These are phyloP conservation scores for Camponotus fellah DNA, from an alignment of 2,888 invertebrate genomes.

Conservation along the genomic window DNA sequence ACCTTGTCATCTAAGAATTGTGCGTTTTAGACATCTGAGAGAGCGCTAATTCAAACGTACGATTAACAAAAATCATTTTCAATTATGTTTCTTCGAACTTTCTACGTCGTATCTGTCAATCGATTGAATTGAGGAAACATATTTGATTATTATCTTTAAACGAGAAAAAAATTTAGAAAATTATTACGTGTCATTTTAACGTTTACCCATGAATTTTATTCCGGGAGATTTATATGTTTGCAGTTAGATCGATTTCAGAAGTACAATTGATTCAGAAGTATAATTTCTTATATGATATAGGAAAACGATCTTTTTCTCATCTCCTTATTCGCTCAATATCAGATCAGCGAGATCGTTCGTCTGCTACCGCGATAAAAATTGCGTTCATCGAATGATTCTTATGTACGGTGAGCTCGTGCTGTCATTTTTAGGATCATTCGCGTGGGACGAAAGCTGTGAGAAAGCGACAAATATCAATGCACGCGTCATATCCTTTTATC, in stretches of 20 bases:
- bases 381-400: conserved; percentile 12
- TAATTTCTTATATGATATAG: background rate
- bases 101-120: background rate
- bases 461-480: conserved; percentile 31
- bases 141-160: background rate
- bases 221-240: background rate
- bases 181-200: background rate
- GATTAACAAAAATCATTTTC: background rate
- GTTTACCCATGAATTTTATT: background rate
- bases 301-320: conserved; percentile 14
- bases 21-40: conserved; percentile 21
- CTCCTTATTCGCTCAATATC: background rate
- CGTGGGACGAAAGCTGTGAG: conserved; percentile 25
- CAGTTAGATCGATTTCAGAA: conserved; percentile 4
- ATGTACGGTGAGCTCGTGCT: background rate
- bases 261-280: conserved; percentile 16
- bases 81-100: background rate
- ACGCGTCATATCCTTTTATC: conserved; percentile 9
- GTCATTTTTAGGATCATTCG: conserved; percentile 1
- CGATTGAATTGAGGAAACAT: background rate
- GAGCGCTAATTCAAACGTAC: background rate
- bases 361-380: conserved; percentile 4
- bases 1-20: conserved; percentile 59
- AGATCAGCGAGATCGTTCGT: conserved; percentile 16
- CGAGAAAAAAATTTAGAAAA: background rate